A percentile compares a stretch with the other conserved stretches of the same genome.
Evolutionary conservation across 1,140 invertebrate genomes (phyloP).

Genomic region (Drosophila novamexicana): DNA sequence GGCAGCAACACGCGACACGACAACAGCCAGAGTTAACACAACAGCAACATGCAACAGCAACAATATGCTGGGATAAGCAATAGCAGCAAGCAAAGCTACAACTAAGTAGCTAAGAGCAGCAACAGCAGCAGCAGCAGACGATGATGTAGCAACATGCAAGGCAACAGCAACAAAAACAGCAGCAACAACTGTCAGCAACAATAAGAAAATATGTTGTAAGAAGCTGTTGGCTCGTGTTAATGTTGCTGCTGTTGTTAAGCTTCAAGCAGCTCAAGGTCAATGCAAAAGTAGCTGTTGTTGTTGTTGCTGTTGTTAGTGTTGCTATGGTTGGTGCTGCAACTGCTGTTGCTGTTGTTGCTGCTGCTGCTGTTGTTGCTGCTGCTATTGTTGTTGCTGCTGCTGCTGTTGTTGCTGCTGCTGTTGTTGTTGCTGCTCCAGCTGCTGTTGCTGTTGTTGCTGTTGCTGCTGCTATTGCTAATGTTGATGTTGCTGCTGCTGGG

Average conservation of each 20-base stretch:
- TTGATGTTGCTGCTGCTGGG: neutral
- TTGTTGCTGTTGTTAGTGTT: conserved; percentile 6
- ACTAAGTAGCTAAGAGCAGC: conserved; percentile 1
- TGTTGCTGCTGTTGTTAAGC: conserved; percentile 2
- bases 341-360: conserved; percentile 10
- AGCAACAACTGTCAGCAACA: conserved; percentile 14
- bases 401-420: neutral
- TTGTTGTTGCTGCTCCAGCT: conserved; percentile 18
- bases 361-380: neutral
- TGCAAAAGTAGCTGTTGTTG: conserved; percentile 21
- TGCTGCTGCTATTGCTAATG: neutral
- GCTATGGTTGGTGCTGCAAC: conserved; percentile 13
- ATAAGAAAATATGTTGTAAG: neutral
- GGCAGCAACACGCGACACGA: conserved; percentile 16
- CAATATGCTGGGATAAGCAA: conserved; percentile 8
- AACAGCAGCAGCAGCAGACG: conserved; percentile 20
- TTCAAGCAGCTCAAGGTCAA: conserved; percentile 15
- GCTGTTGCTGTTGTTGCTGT: conserved; percentile 6
- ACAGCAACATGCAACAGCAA: conserved; percentile 19
- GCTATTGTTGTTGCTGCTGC: too few species aligned
- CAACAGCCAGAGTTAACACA: conserved; percentile 22
- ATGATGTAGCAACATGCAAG: neutral
- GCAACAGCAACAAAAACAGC: conserved; percentile 31
- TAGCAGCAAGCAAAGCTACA: conserved; percentile 14
- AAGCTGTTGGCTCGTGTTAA: conserved; percentile 14